Base-by-base conservation (phyloP, 1,140 invertebrate genomes). In the Drosophila navojoa region DNA sequence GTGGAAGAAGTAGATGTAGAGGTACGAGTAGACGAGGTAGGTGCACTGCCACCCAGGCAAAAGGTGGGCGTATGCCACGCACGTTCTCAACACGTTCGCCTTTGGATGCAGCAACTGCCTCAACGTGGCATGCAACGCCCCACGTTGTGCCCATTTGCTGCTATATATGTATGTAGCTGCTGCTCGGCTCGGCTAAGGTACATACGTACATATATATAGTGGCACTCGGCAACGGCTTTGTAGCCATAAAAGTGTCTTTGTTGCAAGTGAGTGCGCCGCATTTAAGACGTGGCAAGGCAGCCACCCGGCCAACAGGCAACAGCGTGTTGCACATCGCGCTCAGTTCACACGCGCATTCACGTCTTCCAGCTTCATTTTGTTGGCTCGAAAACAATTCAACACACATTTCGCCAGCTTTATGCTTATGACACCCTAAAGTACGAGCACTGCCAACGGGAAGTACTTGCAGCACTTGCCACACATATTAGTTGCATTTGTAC, bases 301-400 rank as follows among this genome's bases (percentile, higher is more conserved):
- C 40, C 40, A 42, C 13, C 40, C n/a, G 11, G 13, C 40, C 32
- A 35, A 74, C 55, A 58, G 32, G 16, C 16, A 35, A 42, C 15
- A 10, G n/a, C 25, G 15, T 25, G 45, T 16, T 29, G 64, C 44
- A 32, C 44, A 32, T 35, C 35, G 35, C 55, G 22, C 25, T 50
- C 29, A 13, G 22, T 19, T 49, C 40, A 16, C 13, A 16, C 10
- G 42, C 32, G 42, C 32, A n/a, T 16, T 11, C 40, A 40, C 49
- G 29, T 15, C 45, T 47, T n/a, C 13, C 9, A 42, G 27, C 35
- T 16, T 19, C 61, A 59, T 78, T 71, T 81, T 63, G 45, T 64
- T 77, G 66, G 60, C 61, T 55, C 69, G 66, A 78, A 75, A 78
- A 81, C 79, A 77, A 81, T 71, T 78, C 67, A 57, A 53, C 63